These are phyloP conservation scores for Nasonia longicornis DNA, from an alignment of 1,140 invertebrate species.

Conservation along the genomic window DNA sequence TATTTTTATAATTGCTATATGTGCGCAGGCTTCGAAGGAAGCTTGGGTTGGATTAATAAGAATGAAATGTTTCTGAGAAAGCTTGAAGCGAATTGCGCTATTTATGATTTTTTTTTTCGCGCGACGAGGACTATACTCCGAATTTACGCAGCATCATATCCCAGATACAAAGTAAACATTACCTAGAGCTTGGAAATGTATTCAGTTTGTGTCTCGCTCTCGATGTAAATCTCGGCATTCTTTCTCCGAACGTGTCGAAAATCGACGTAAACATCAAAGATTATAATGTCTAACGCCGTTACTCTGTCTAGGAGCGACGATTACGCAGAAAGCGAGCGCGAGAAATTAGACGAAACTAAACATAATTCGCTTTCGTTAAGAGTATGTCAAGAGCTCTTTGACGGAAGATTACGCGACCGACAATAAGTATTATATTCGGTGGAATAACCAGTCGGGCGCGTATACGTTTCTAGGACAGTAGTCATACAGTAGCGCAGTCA, in stretches of 20 bases:
- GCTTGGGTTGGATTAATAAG: too few species aligned
- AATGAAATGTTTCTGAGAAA: too few species aligned
- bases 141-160: not conserved
- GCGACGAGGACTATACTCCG: not conserved
- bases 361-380: slow-evolving; percentile 21
- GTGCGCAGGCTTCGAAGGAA: too few species aligned
- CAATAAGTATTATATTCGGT: not conserved
- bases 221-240: not conserved
- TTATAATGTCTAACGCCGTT: too few species aligned
- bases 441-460: not conserved
- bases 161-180: not conserved
- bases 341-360: too few species aligned
- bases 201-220: not conserved
- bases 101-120: not conserved
- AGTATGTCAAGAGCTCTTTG: not conserved
- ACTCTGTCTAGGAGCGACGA: too few species aligned
- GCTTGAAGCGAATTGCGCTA: too few species aligned
- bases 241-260: not conserved
- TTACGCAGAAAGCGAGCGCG: too few species aligned
- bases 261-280: not conserved
- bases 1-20: too few species aligned
- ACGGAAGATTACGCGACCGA: not conserved
- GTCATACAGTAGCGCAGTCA: not conserved
- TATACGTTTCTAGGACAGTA: not conserved
- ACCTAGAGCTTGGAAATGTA: not conserved